Percentiles rank a stretch among this genome's conserved stretches.
These are phyloP conservation scores for Phoxinus dragarum DNA, from an alignment of 2,797 vertebrate genomes.

Conservation along the genomic window DNA sequence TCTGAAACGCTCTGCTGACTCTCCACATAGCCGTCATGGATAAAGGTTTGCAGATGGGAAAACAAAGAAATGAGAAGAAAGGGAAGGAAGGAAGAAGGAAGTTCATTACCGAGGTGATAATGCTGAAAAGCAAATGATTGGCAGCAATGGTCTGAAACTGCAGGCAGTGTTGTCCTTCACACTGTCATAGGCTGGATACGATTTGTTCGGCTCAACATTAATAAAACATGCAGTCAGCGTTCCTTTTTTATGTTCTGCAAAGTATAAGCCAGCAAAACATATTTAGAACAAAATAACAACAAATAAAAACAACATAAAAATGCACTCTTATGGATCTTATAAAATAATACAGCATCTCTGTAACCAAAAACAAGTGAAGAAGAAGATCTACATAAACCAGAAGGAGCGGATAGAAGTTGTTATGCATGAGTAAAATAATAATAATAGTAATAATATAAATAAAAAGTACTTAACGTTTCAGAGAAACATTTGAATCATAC, in stretches of 20 bases:
- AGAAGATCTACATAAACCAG: too few species aligned
- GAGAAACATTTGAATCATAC: too few species aligned
- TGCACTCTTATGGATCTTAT: too few species aligned
- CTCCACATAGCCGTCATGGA: constrained; percentile 44
- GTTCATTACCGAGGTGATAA: constrained; percentile 60
- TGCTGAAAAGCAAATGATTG: constrained; percentile 54
- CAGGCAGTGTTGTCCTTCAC: constrained; percentile 34
- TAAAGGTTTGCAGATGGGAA: constrained; percentile 46
- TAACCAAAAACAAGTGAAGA: too few species aligned
- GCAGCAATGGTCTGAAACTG: constrained; percentile 48
- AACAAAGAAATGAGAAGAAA: constrained; percentile 33
- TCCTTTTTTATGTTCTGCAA: background rate
- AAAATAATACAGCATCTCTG: too few species aligned
- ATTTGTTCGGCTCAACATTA: background rate
- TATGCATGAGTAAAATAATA: too few species aligned
- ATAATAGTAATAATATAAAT: too few species aligned
- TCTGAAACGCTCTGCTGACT: constrained; percentile 35
- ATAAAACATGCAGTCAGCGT: constrained; percentile 17
- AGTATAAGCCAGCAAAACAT: background rate
- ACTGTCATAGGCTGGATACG: constrained; percentile 24
- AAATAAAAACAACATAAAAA: background rate
- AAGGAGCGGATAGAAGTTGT: too few species aligned
- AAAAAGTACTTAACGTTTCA: too few species aligned
- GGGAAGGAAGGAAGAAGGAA: constrained; percentile 33
- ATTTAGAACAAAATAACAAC: background rate